Percentiles rank a stretch among this genome's conserved stretches.
Evolutionary conservation across 2,797 vertebrate genomes (phyloP).

Genomic region (Channa striata): DNA sequence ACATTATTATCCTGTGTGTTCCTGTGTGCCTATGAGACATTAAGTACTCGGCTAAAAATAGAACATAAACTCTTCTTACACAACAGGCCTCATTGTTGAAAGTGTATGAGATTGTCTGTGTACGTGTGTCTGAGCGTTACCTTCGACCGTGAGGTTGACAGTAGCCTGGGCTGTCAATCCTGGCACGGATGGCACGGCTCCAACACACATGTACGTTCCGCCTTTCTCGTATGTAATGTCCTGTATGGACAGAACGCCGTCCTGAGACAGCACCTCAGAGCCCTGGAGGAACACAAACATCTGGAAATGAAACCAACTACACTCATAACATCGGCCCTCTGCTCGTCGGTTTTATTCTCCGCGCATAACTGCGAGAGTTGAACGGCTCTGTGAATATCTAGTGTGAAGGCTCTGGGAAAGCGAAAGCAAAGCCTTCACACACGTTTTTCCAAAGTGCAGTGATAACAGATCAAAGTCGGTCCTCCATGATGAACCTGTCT

Average conservation of each 20-base stretch:
- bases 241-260: constrained; percentile 71
- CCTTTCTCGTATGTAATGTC: constrained; percentile 72
- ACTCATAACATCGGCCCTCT: not conserved
- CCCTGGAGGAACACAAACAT: constrained; percentile 77
- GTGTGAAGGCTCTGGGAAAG: constrained; percentile 56
- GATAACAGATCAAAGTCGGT: constrained; percentile 67
- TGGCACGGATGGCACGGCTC: constrained; percentile 81
- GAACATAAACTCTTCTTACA: not conserved
- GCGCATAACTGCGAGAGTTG: constrained; percentile 17
- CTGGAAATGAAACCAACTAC: constrained; percentile 31
- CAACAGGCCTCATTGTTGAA: not conserved
- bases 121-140: constrained; percentile 69
- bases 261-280: constrained; percentile 70
- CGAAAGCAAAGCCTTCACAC: constrained; percentile 45
- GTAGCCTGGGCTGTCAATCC: constrained; percentile 76
- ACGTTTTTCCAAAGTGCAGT: constrained; percentile 39
- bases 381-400: constrained; percentile 28
- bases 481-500: constrained; percentile 54
- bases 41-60: not conserved
- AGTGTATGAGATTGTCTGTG: no score
- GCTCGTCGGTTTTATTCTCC: constrained; percentile 13
- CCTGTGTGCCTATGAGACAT: no score
- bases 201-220: constrained; percentile 87
- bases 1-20: constrained; percentile 7
- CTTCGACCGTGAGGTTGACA: constrained; percentile 85